A percentile compares a stretch with the other conserved stretches of the same genome.
These are phyloP conservation scores for Balearica regulorum DNA, from an alignment of 2,797 vertebrate genomes.

Conservation along the genomic window DNA sequence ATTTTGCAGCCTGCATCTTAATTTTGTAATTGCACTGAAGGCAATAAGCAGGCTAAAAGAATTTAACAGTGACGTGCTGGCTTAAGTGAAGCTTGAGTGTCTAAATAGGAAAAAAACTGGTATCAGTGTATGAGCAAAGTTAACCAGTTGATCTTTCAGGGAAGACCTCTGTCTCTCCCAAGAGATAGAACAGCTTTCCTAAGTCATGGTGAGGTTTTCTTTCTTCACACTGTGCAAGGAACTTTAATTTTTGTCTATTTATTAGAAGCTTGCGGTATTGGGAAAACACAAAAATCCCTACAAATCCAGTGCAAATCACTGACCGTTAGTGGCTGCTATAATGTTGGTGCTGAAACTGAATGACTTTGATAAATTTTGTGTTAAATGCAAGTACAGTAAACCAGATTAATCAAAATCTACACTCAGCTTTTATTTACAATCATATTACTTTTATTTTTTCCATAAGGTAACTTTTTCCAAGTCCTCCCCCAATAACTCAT, in stretches of 20 bases:
- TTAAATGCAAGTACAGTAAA: not conserved
- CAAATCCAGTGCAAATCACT: not conserved
- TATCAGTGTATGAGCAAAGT: not conserved
- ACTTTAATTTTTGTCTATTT: not conserved
- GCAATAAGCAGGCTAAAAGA: not conserved
- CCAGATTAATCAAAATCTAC: not conserved
- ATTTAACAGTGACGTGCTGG: not conserved
- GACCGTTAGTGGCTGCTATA: not conserved
- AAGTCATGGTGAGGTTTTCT: not conserved
- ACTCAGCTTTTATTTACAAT: constrained; percentile 42
- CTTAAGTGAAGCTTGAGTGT: not conserved
- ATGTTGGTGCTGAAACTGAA: not conserved
- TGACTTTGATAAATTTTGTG: not conserved
- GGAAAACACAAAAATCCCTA: not conserved
- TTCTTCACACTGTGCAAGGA: not conserved
- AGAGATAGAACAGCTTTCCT: not conserved
- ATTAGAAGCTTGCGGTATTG: not conserved
- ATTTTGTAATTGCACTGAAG: not conserved
- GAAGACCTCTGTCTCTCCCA: not conserved
- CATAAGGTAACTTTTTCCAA: constrained; percentile 4
- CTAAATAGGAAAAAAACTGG: not conserved
- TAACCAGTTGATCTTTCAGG: not conserved
- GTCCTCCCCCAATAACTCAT: not conserved
- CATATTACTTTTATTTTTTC: constrained; percentile 53
- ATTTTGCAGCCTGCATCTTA: not conserved